These are phyloP conservation scores for Caenorhabditis sp. DNA, from an alignment of 2,888 invertebrate genomes.

Conservation along the genomic window DNA sequence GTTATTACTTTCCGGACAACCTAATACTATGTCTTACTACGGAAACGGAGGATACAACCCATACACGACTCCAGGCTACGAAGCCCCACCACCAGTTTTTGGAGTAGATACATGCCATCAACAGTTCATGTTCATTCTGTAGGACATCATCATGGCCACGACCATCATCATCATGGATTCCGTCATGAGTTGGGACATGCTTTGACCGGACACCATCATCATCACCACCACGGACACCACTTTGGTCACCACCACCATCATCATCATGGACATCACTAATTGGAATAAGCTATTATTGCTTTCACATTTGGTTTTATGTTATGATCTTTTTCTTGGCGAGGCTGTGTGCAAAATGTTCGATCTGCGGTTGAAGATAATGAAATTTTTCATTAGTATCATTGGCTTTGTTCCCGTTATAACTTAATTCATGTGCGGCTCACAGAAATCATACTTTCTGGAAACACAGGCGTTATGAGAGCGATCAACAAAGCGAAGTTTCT, in stretches of 20 bases:
- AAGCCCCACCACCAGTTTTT: slow-evolving; percentile 26
- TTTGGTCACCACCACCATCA: slow-evolving; percentile 27
- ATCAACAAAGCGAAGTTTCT: too few relatives aligned
- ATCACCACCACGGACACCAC: slow-evolving; percentile 36
- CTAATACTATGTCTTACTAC: slow-evolving; percentile 21
- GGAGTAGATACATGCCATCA: slow-evolving; percentile 21
- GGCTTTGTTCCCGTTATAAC: too few relatives aligned
- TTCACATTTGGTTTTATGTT: neutral
- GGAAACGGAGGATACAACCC: slow-evolving; percentile 23
- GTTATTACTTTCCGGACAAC: neutral
- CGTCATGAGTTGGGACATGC: slow-evolving; percentile 27
- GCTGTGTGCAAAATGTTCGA: neutral
- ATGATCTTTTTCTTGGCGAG: neutral
- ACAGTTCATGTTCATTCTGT: slow-evolving; percentile 11
- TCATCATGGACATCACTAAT: slow-evolving; percentile 17
- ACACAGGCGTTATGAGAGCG: too few relatives aligned
- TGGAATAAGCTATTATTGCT: neutral
- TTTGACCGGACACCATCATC: slow-evolving; percentile 25
- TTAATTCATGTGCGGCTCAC: too few relatives aligned
- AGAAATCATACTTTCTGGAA: too few relatives aligned
- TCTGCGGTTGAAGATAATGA: too few relatives aligned
- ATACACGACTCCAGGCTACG: neutral
- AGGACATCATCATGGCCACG: slow-evolving; percentile 31
- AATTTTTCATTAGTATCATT: too few relatives aligned
- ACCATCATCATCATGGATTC: slow-evolving; percentile 34